Conservation (phyloP, 2,113 vertebrate species). For the Rhineura floridana region DNA sequence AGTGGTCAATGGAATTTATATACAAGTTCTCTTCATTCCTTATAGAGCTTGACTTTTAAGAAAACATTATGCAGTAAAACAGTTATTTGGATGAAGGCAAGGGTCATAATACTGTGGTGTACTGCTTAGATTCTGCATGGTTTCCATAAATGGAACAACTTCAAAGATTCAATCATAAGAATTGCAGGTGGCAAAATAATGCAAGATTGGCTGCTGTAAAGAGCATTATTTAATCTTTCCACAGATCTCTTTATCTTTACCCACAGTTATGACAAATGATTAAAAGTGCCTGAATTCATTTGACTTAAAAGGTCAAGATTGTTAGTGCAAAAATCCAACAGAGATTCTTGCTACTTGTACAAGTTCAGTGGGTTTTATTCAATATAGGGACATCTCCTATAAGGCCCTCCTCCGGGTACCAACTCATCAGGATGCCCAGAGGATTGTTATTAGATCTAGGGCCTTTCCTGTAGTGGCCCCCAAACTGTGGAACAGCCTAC, state of each 20-base stretch:
- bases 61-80: slow-evolving; percentile 37
- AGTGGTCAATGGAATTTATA: slow-evolving; percentile 15
- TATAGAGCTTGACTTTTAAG: slow-evolving; percentile 18
- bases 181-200: neutral
- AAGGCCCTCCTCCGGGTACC: too few species aligned
- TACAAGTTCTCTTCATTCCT: neutral
- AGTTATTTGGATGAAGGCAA: slow-evolving; percentile 12
- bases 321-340: slow-evolving; percentile 44
- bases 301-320: slow-evolving; percentile 41
- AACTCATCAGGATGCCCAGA: too few species aligned
- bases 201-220: neutral
- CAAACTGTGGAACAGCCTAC: too few species aligned
- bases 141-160: neutral
- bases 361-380: slow-evolving; percentile 14
- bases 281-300: neutral
- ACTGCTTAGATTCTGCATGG: neutral
- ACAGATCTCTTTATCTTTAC: neutral
- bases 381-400: neutral
- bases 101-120: neutral
- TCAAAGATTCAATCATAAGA: slow-evolving; percentile 4
- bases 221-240: slow-evolving; percentile 22
- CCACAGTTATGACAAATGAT: neutral
- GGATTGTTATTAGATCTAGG: too few species aligned
- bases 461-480: too few species aligned
- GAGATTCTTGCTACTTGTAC: neutral